phyloP scores from a whole-genome alignment of 1,140 invertebrate species.

The Stenopsyche tienmushanensis region DNA sequence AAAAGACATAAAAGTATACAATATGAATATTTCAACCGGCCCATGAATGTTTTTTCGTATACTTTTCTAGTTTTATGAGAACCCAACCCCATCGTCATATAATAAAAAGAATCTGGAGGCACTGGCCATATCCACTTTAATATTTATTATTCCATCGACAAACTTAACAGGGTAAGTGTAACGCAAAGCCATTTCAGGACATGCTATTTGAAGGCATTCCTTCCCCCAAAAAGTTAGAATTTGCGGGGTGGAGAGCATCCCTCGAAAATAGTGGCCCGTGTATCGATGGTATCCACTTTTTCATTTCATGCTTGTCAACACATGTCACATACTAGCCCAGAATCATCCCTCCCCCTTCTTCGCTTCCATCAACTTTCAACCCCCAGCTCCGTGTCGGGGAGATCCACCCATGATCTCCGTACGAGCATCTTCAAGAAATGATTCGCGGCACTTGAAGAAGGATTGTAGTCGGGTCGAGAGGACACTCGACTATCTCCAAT shows the following conservation, averaged over 20 bases:
- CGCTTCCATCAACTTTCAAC: neutral
- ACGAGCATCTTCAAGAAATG: neutral
- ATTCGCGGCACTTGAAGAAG: conserved; percentile 5
- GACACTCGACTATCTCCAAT: neutral
- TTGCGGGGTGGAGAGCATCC: conserved; percentile 11
- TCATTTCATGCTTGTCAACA: conserved; percentile 43
- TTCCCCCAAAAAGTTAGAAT: conserved; percentile 10
- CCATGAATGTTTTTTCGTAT: too few species aligned
- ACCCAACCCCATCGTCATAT: neutral
- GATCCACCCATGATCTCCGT: neutral
- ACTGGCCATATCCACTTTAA: conserved; percentile 34
- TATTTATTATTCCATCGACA: conserved; percentile 41
- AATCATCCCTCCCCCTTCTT: conserved; percentile 1
- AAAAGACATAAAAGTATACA: too few species aligned
- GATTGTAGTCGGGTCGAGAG: conserved; percentile 5
- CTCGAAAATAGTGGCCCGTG: conserved; percentile 1
- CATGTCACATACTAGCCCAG: conserved; percentile 39
- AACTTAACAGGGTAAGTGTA: conserved; percentile 26
- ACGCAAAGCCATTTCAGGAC: conserved; percentile 24
- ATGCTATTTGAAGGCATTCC: conserved; percentile 6
- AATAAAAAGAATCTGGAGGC: neutral
- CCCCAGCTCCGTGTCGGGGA: neutral
- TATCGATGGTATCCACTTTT: conserved; percentile 41
- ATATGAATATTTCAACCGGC: too few species aligned
- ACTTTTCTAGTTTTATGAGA: neutral